phyloP scores from a whole-genome alignment of 2,797 vertebrate species.

The Eleutherodactylus coqui region DNA sequence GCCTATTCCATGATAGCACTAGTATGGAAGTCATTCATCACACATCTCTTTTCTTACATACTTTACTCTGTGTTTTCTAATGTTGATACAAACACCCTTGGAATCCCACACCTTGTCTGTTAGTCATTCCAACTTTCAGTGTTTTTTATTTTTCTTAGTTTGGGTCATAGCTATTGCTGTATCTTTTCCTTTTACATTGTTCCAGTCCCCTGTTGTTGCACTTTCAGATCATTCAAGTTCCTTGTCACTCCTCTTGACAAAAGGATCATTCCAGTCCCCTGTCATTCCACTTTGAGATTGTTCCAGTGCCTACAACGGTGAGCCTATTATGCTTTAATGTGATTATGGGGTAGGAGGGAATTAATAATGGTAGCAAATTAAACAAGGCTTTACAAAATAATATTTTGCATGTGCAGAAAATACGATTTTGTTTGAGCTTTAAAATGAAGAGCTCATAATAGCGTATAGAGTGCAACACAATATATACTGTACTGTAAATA shows the following conservation, averaged over 20 bases:
- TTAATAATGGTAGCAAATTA: constrained; percentile 26
- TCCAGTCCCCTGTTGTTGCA: constrained; percentile 72
- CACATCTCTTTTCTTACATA: constrained; percentile 14
- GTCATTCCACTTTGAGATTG: constrained; percentile 65
- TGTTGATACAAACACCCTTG: not conserved
- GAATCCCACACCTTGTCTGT: constrained; percentile 31
- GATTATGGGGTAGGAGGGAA: constrained; percentile 60
- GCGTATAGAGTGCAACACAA: not conserved
- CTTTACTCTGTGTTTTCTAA: constrained; percentile 16
- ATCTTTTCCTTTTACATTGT: constrained; percentile 75
- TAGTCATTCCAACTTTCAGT: constrained; percentile 30
- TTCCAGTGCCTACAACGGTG: constrained; percentile 64
- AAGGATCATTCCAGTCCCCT: constrained; percentile 74
- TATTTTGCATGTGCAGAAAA: constrained; percentile 48
- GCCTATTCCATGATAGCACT: not conserved
- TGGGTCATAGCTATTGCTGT: constrained; percentile 68
- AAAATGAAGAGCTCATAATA: not conserved
- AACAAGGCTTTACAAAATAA: constrained; percentile 28
- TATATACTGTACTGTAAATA: not conserved
- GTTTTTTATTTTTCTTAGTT: constrained; percentile 42
- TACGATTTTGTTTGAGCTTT: constrained; percentile 29
- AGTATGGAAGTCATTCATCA: constrained; percentile 5
- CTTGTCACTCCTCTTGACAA: constrained; percentile 74
- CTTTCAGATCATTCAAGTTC: constrained; percentile 68
- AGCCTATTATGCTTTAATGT: constrained; percentile 63